Conservation (phyloP, 2,113 vertebrate genomes). For the Dermatemys mawii region DNA sequence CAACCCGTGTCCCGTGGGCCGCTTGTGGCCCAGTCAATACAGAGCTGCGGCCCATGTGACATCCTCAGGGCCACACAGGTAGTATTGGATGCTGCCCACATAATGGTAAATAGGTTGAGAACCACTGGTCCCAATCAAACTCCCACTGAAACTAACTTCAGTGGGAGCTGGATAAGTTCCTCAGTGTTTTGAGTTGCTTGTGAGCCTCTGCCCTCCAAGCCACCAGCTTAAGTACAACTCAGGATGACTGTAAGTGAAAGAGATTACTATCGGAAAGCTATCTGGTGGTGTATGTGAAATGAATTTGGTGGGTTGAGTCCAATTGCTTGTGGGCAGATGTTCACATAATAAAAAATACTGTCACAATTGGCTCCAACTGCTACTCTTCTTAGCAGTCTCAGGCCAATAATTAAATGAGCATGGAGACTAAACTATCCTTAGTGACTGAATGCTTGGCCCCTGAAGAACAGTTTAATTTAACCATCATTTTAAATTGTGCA, state of each 20-base stretch:
- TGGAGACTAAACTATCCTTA: neutral
- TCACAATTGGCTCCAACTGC: neutral
- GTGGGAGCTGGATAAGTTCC: neutral
- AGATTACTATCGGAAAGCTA: neutral
- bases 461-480: neutral
- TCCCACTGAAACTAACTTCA: neutral
- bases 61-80: too few species aligned
- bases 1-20: too few species aligned
- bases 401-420: neutral
- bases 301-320: neutral
- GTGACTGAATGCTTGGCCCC: neutral
- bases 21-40: too few species aligned
- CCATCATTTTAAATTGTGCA: neutral
- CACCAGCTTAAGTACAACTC: neutral
- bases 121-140: neutral
- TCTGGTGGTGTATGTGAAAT: neutral
- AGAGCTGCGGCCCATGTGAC: too few species aligned
- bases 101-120: too few species aligned
- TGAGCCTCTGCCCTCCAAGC: neutral
- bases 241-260: neutral
- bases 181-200: neutral
- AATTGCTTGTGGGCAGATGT: neutral
- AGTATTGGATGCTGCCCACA: too few species aligned
- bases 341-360: neutral
- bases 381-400: neutral